phyloP scores from a whole-genome alignment of 2,888 invertebrate genomes.

The Proisotoma minuta region DNA sequence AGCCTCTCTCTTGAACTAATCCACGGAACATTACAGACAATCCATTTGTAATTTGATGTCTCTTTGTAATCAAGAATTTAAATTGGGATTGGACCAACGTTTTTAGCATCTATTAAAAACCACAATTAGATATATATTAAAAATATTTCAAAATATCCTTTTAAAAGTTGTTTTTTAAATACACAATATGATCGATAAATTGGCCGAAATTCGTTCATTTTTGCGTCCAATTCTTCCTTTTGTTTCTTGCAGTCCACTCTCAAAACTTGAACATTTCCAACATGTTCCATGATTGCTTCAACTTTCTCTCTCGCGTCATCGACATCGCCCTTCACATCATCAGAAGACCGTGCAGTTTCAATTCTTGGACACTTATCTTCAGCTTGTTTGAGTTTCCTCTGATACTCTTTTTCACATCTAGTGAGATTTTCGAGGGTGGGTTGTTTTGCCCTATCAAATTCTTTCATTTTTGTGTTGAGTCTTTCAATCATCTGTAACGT shows the following conservation, averaged over 20 bases:
- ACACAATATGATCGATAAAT: background rate
- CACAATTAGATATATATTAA: background rate
- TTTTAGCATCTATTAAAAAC: conserved; percentile 4
- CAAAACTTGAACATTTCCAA: conserved; percentile 21
- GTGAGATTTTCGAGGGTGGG: background rate
- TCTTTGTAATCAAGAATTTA: background rate
- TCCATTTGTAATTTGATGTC: background rate
- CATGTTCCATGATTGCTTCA: conserved; percentile 17
- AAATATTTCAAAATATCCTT: background rate
- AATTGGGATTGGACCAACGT: background rate
- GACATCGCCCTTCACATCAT: conserved; percentile 18
- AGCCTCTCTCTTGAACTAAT: conserved; percentile 31
- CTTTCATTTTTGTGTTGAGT: background rate
- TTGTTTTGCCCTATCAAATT: background rate
- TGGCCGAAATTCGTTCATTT: conserved; percentile 12
- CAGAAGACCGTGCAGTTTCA: conserved; percentile 11
- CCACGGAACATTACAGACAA: background rate
- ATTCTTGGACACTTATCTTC: conserved; percentile 7
- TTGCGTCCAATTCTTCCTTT: conserved; percentile 1
- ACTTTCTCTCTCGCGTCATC: conserved; percentile 18
- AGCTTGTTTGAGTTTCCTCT: conserved; percentile 13
- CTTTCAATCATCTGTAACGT: conserved; percentile 1
- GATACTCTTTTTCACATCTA: background rate
- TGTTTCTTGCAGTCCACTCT: background rate
- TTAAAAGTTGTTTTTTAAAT: background rate